Percentiles rank a stretch among this genome's conserved stretches.
These are phyloP conservation scores for Diorhabda carinulata DNA, from an alignment of 1,140 invertebrate species.

Conservation along the genomic window DNA sequence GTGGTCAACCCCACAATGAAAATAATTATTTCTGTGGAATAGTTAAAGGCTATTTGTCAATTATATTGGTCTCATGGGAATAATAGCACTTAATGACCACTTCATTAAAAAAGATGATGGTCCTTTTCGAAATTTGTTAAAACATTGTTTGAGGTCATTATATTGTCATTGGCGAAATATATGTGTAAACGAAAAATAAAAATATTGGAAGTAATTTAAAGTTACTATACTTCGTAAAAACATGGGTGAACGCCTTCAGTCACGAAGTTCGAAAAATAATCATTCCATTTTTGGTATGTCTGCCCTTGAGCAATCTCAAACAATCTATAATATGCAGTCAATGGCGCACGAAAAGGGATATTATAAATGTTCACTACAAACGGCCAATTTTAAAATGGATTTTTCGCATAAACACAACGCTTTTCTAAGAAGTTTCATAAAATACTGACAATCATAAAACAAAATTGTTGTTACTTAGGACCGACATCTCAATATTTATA, in stretches of 20 bases:
- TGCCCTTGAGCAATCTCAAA: conserved; percentile 38
- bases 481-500: too few species aligned
- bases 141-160: neutral
- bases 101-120: neutral
- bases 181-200: conserved; percentile 3
- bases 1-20: too few species aligned
- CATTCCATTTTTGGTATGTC: conserved; percentile 41
- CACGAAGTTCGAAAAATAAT: conserved; percentile 40
- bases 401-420: too few species aligned
- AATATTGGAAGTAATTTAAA: conserved; percentile 17
- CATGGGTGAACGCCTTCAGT: conserved; percentile 30
- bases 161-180: neutral
- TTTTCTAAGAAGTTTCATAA: too few species aligned
- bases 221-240: conserved; percentile 29
- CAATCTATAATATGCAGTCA: conserved; percentile 35
- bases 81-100: neutral
- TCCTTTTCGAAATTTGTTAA: neutral
- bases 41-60: too few species aligned
- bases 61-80: neutral
- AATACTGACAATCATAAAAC: too few species aligned
- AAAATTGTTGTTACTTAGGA: too few species aligned
- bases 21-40: too few species aligned
- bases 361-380: neutral
- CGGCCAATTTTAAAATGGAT: too few species aligned
- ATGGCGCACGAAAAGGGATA: neutral